These are phyloP conservation scores for Agrenia bidenticulata DNA, from an alignment of 2,888 invertebrate species.

Conservation along the genomic window DNA sequence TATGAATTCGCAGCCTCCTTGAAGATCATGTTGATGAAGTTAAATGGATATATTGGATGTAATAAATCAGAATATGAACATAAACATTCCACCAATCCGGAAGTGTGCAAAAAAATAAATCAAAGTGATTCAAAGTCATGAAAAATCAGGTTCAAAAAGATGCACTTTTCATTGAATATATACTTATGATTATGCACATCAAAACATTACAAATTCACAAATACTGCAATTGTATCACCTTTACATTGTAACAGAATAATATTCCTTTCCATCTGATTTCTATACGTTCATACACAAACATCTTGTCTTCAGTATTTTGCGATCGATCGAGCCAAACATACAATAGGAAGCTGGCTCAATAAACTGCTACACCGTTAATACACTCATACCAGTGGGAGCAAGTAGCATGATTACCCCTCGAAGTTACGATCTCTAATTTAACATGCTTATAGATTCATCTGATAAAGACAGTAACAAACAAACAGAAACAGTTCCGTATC, in stretches of 20 bases:
- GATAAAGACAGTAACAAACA: too few species aligned
- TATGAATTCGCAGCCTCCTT: too few species aligned
- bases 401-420: too few species aligned
- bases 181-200: conserved; percentile 41
- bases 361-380: not conserved
- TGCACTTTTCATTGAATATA: conserved; percentile 35
- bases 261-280: conserved; percentile 28
- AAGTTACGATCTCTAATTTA: too few species aligned
- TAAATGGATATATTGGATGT: too few species aligned
- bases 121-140: not conserved
- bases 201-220: conserved; percentile 45
- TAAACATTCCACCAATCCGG: too few species aligned
- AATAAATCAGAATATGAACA: too few species aligned
- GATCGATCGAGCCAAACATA: conserved; percentile 3
- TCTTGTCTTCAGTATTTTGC: conserved; percentile 4
- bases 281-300: conserved; percentile 9
- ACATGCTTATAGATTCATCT: too few species aligned
- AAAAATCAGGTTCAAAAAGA: conserved; percentile 22
- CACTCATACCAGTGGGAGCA: not conserved
- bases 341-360: conserved; percentile 4
- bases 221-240: conserved; percentile 45
- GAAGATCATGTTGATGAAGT: too few species aligned
- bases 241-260: conserved; percentile 44
- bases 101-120: too few species aligned
- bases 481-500: too few species aligned